phyloP scores from a whole-genome alignment of 2,797 vertebrate species.

The Mormyrus hasselquistii region DNA sequence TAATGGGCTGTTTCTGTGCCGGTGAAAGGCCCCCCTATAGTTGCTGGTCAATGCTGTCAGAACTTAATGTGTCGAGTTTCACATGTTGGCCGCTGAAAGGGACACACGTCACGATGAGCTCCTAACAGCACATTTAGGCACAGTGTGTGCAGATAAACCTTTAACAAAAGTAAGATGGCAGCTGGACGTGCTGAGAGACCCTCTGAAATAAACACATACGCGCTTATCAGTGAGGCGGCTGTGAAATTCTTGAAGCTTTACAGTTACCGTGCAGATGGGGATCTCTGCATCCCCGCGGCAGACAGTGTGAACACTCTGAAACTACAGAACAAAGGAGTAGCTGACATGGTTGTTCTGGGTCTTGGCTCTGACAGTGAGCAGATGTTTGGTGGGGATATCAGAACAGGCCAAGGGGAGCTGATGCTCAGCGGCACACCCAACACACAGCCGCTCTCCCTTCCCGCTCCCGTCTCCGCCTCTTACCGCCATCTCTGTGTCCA shows the following conservation, averaged over 20 bases:
- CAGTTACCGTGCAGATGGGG: background rate
- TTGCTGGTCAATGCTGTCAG: constrained; percentile 23
- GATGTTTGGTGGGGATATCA: constrained; percentile 2
- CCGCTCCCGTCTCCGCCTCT: background rate
- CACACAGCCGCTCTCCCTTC: background rate
- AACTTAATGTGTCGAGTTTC: constrained; percentile 10
- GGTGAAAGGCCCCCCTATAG: constrained; percentile 26
- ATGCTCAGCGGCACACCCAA: background rate
- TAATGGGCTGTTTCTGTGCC: constrained; percentile 20
- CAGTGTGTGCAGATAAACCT: background rate
- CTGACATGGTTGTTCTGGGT: background rate
- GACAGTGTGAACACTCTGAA: background rate
- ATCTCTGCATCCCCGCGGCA: background rate
- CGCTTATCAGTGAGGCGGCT: background rate
- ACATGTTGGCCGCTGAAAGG: background rate
- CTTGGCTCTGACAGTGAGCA: background rate
- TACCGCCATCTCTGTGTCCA: background rate
- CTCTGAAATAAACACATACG: background rate
- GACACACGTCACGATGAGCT: background rate
- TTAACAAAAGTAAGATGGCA: background rate
- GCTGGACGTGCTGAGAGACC: background rate
- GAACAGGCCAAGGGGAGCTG: constrained; percentile 4
- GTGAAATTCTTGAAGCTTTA: background rate
- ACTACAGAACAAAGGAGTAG: background rate
- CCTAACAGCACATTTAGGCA: background rate